phyloP scores from a whole-genome alignment of 2,797 vertebrate genomes.

The Moxostoma hubbsi region DNA sequence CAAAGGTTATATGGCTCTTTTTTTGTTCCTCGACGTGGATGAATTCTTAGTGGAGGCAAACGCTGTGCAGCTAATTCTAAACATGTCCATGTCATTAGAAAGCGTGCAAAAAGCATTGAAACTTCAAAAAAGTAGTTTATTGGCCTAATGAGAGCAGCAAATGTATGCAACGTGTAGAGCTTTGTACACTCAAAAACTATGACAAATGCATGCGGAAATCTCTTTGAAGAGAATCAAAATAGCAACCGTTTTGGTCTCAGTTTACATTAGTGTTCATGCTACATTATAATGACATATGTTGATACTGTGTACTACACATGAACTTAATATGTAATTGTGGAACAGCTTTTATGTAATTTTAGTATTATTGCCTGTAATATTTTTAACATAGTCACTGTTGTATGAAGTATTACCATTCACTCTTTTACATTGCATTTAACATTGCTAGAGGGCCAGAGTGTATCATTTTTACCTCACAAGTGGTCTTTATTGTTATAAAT shows the following conservation, averaged over 20 bases:
- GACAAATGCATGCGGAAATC: not conserved
- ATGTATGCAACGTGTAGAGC: not conserved
- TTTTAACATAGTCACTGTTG: not conserved
- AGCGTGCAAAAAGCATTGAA: slow-evolving; percentile 1
- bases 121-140: not conserved
- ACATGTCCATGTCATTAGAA: slow-evolving; percentile 11
- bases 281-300: too few relatives aligned
- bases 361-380: not conserved
- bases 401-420: too few relatives aligned
- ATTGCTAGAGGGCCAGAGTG: not conserved
- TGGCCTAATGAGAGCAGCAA: not conserved
- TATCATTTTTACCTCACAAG: not conserved
- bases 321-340: too few relatives aligned
- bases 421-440: not conserved
- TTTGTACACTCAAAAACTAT: not conserved
- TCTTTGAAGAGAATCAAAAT: not conserved
- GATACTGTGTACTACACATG: too few relatives aligned
- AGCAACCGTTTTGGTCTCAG: not conserved
- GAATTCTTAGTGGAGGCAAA: slow-evolving; percentile 29
- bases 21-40: slow-evolving; percentile 36
- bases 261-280: not conserved
- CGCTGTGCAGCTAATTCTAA: slow-evolving; percentile 25
- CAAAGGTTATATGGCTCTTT: slow-evolving; percentile 45
- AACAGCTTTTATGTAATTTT: too few relatives aligned
- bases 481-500: slow-evolving; percentile 39